Evolutionary conservation across 1,140 invertebrate genomes (phyloP).

Genomic region (Drosophila melanica): DNA sequence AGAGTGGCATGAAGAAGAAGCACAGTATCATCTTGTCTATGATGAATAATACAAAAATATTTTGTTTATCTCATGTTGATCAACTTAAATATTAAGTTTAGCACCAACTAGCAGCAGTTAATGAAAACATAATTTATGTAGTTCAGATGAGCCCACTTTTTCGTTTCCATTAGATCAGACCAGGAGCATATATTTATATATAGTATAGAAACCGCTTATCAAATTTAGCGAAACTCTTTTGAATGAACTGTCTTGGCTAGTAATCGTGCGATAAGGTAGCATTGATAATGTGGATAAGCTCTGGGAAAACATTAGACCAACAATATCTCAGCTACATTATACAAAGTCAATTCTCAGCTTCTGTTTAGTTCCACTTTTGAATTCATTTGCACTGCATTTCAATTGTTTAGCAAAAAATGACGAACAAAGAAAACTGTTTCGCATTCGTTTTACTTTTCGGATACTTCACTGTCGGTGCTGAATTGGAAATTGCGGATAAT

Average conservation of each 20-base stretch:
- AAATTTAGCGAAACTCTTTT: background rate
- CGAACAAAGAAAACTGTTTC: background rate
- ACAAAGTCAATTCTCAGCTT: constrained; percentile 11
- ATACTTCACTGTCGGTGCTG: background rate
- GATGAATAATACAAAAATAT: background rate
- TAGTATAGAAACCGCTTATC: background rate
- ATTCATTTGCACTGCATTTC: constrained; percentile 8
- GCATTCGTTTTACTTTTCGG: constrained; percentile 4
- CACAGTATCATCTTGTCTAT: background rate
- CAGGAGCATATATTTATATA: background rate
- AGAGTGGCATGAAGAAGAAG: background rate
- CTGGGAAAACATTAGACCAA: background rate
- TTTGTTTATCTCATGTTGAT: background rate
- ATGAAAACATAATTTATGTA: background rate
- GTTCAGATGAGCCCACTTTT: background rate
- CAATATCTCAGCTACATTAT: background rate
- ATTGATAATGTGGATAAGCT: constrained; percentile 26
- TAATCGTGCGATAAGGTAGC: constrained; percentile 18
- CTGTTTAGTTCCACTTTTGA: constrained; percentile 29
- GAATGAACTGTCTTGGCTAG: background rate
- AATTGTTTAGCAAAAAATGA: constrained; percentile 8
- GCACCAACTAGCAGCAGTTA: background rate
- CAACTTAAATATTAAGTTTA: constrained; percentile 1
- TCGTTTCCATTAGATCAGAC: background rate
- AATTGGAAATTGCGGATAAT: background rate